Base-by-base conservation (phyloP, 37 sponge, comb jelly and placozoan species). In the Sycon ciliatum region DNA sequence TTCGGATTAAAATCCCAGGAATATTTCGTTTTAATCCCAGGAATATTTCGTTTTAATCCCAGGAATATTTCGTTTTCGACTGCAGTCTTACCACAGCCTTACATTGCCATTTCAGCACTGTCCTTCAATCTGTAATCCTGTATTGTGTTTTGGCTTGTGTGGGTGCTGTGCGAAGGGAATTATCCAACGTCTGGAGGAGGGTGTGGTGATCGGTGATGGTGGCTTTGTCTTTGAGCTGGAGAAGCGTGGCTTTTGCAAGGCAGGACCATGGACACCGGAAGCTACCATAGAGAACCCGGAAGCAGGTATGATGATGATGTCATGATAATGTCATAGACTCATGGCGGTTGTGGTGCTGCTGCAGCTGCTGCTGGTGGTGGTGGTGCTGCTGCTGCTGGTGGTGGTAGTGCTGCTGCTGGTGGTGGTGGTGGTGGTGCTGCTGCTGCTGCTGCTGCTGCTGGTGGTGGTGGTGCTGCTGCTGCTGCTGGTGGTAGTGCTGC, bases 181-280 rank as follows among this genome's bases (percentile, higher is more conserved):
- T 56, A 29, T 78, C 46, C 72, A 78, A 54, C 39, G 79, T 16
- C 31, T 78, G 79, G 73, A 71, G 18, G 24, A 40, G n/a, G 72
- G 79, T 24, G 70, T 67, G 2, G 79, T 78, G 2, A 74, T 78
- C 20, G 72, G 79, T 16, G 79, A 78, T 34, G 79, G 79, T 20
- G 79, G 79, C 7, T 78, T 65, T 26, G 79, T 78, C 32, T 78
- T 78, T 35, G 79, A 58, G 7, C 65, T 78, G 3, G 79, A 78
- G 66, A 78, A 78, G 65, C 30, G 79, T 27, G 79, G 79, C 39
- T 78, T 73, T 30, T 72, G 73, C n/a, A 31, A 72, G 42, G 79
- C 79, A 18, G 79, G 79, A 26, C 72, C 79, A 18, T 78, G 79
- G 79, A 78, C 79, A 23, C 79, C 79, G 13, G 79, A 78, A 46